Percentiles rank a stretch among this genome's conserved stretches.
phyloP scores from a whole-genome alignment of 1,140 invertebrate genomes.

The Nasonia longicornis region DNA sequence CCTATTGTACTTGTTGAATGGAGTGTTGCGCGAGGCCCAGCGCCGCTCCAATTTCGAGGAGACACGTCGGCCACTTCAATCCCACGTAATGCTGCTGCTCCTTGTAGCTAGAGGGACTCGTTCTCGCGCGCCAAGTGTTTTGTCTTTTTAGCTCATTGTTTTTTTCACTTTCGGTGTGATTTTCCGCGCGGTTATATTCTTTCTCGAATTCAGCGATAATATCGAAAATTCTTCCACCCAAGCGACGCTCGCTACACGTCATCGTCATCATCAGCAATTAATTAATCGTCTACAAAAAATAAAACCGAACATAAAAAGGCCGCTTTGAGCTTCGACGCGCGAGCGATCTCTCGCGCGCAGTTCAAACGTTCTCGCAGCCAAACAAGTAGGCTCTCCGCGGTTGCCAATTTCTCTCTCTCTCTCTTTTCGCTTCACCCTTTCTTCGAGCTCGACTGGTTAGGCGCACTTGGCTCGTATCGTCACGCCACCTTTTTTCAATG shows the following conservation, averaged over 20 bases:
- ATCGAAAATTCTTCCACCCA: background rate
- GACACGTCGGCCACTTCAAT: conserved; percentile 47
- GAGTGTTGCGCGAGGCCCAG: conserved; percentile 53
- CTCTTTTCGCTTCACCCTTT: conserved; percentile 43
- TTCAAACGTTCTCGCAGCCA: background rate
- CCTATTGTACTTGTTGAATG: conserved; percentile 48
- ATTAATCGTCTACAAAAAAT: background rate
- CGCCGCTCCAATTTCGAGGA: conserved; percentile 63
- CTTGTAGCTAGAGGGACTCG: background rate
- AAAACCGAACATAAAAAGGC: background rate
- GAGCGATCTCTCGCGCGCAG: background rate
- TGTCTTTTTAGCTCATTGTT: background rate
- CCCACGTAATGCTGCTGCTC: conserved; percentile 17
- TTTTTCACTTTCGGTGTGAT: background rate
- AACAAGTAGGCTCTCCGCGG: background rate
- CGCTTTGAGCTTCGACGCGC: background rate
- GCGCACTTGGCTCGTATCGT: conserved; percentile 58
- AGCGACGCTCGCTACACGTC: too few species aligned
- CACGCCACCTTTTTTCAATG: conserved; percentile 66
- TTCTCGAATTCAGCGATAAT: background rate
- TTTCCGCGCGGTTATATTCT: background rate
- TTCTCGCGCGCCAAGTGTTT: conserved; percentile 11
- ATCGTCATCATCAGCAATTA: background rate
- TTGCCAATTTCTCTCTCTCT: conserved; percentile 40
- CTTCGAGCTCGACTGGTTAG: conserved; percentile 43